phyloP scores from a whole-genome alignment of 2,888 invertebrate species.

The Tineola bisselliella region DNA sequence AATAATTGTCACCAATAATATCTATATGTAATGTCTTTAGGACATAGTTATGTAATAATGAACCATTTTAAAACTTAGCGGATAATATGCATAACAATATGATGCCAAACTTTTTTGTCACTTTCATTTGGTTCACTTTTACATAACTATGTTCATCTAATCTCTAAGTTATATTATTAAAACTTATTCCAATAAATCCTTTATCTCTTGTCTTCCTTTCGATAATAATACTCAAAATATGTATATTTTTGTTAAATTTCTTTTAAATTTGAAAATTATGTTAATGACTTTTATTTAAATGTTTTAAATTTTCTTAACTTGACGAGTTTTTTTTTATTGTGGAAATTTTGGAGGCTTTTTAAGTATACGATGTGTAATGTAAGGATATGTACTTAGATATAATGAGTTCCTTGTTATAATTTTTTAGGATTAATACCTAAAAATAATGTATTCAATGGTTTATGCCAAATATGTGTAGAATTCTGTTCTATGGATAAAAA shows the following conservation, averaged over 20 bases:
- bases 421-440: neutral
- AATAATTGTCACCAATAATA: too few species aligned
- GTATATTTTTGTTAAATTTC: constrained; percentile 39
- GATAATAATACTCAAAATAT: constrained; percentile 37
- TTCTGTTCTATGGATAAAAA: neutral
- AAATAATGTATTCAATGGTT: neutral
- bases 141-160: constrained; percentile 15
- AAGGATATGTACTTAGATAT: constrained; percentile 63
- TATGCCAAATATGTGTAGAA: neutral
- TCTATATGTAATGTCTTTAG: neutral
- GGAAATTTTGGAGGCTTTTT: constrained; percentile 59
- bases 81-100: constrained; percentile 10
- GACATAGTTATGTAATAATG: neutral
- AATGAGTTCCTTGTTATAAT: constrained; percentile 47
- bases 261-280: constrained; percentile 37
- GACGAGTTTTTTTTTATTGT: constrained; percentile 1
- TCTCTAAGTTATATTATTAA: constrained; percentile 20
- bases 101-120: constrained; percentile 3
- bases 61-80: too few species aligned
- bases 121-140: constrained; percentile 15
- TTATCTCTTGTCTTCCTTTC: neutral
- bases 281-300: too few species aligned
- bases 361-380: constrained; percentile 62
- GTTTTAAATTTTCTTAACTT: neutral
- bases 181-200: constrained; percentile 4